Base-by-base conservation (phyloP, 2,113 vertebrate species). In the Xiphophorus maculatus region DNA sequence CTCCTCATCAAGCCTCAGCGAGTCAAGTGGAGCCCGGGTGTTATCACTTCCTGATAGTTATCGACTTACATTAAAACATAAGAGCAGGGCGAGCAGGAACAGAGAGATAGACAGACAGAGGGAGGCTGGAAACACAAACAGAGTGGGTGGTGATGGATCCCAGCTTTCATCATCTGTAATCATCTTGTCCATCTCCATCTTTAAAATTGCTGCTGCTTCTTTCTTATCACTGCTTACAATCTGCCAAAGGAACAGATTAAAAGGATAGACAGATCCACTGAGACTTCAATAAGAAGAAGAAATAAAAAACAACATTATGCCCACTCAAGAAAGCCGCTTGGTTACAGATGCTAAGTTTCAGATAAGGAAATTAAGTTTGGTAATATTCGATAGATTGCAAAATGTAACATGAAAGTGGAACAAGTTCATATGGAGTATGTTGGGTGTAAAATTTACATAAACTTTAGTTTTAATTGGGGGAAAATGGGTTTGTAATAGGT, bases 1-100 rank as follows among this genome's bases (percentile, higher is more conserved):
- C 62, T 81, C 85, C 81, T 90, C 85, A 77, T 83, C 73, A 71
- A 84, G 84, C 80, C 63, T 73, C 29, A 28, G 72, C 69, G 61
- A 77, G 83, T 81, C 66, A 54, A 84, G 82, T 30, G 66, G 63
- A 79, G 84, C 86, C 75, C 62, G 5, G 77, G 84, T 86, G 82
- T 87, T 91, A 90, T 91, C 90, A 81, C 76, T 32, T 69, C 68
- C 86, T 85, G 91, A 92, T 93, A 79, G 80, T 87, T 88, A 92
- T 91, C 89, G 79, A 89, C 90, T 88, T 85, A 75, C 89, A 88
- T 92, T 92, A 90, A 89, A 90, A 92, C 89, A 91, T 82, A 81
- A 84, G 86, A 79, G 85, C 78, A 54, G 62, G 28, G 79, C 33
- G 79, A 69, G 65, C 82, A 68, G 78, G 71, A 73, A 66, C 66